Evolutionary conservation across 2,797 vertebrate genomes (phyloP).

Genomic region (Rhinella marina): DNA sequence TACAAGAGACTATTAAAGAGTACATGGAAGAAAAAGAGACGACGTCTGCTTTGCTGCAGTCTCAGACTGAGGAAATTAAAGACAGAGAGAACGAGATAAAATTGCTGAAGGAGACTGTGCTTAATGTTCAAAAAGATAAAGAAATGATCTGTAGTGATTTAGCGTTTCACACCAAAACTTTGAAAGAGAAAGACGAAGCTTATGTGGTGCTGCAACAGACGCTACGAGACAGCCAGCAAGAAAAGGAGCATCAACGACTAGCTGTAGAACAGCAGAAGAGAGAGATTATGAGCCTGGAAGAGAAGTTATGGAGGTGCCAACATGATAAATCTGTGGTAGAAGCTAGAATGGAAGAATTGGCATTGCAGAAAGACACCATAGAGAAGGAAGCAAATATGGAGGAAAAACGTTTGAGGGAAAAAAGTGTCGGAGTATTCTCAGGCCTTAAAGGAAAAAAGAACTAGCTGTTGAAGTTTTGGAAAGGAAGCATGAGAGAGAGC

Average conservation of each 20-base stretch:
- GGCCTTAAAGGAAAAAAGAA: conserved; percentile 20
- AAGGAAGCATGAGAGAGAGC: conserved; percentile 11
- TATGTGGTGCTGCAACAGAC: not conserved
- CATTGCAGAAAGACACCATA: not conserved
- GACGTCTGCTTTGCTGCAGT: conserved; percentile 5
- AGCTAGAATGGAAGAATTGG: not conserved
- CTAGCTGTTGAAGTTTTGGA: not conserved
- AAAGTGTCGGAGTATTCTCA: conserved; percentile 4
- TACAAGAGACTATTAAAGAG: not conserved
- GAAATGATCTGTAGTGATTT: not conserved
- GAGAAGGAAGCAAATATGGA: conserved; percentile 18
- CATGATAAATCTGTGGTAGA: not conserved
- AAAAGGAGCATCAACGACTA: not conserved
- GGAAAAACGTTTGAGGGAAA: not conserved
- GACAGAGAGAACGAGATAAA: conserved; percentile 38
- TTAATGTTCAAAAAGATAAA: conserved; percentile 26
- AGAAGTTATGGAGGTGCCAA: conserved; percentile 8
- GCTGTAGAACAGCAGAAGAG: conserved; percentile 4
- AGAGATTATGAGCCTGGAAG: conserved; percentile 15
- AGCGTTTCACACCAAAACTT: not conserved
- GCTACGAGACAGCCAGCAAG: conserved; percentile 3
- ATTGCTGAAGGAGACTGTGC: not conserved
- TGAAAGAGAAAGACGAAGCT: conserved; percentile 11
- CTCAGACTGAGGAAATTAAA: not conserved
- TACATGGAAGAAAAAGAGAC: conserved; percentile 21